Evolutionary conservation across 1,140 invertebrate genomes (phyloP).

Genomic region (Drosophila paulistorum): DNA sequence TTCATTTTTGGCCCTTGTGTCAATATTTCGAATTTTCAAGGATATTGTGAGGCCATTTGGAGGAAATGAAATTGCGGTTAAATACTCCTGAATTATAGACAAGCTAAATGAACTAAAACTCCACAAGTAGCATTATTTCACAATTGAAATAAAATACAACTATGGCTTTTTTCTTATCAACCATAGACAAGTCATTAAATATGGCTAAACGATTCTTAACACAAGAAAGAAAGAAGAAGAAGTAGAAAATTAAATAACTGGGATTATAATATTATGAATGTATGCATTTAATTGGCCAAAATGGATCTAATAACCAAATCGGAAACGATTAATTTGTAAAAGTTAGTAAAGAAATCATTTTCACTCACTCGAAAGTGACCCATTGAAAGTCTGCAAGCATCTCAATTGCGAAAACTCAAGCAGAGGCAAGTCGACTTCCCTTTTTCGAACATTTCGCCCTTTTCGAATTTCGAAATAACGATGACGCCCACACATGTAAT

Average conservation of each 20-base stretch:
- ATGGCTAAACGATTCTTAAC: too few relatives aligned
- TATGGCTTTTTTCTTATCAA: too few relatives aligned
- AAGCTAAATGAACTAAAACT: too few relatives aligned
- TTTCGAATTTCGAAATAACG: constrained; percentile 53
- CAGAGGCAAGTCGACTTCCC: neutral
- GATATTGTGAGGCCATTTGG: neutral
- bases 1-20: neutral
- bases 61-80: neutral
- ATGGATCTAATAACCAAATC: too few relatives aligned
- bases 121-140: too few relatives aligned
- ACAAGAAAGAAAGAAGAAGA: too few relatives aligned
- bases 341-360: neutral
- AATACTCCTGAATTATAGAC: neutral
- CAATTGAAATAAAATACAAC: too few relatives aligned
- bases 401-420: constrained; percentile 5
- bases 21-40: neutral
- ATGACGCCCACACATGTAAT: constrained; percentile 66
- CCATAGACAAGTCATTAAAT: too few relatives aligned
- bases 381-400: constrained; percentile 6
- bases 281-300: too few relatives aligned
- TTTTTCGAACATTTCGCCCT: constrained; percentile 33
- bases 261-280: too few relatives aligned
- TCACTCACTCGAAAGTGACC: neutral
- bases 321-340: too few relatives aligned
- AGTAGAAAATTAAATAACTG: too few relatives aligned